Base-by-base conservation (phyloP, 1,140 invertebrate species). In the Lethrus apterus region DNA sequence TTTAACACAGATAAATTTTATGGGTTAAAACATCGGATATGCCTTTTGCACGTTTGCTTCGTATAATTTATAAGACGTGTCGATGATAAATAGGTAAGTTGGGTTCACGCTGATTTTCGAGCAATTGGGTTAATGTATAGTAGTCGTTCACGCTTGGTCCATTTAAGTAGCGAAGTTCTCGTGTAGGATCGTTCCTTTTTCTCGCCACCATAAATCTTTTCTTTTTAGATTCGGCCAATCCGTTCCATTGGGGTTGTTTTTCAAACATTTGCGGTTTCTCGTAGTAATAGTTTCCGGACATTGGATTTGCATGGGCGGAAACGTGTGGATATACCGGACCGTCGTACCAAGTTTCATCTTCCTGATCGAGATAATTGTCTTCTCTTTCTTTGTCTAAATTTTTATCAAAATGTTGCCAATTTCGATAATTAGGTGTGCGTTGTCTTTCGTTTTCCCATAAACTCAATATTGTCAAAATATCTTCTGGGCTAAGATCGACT, bases 161-260 rank as follows among this genome's bases (percentile, higher is more conserved):
- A 36, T 60, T 64, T 26, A 66, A 36, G 38, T 60, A 63, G 26
- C 62, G 48, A 31, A 64, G 34, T 47, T 63, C 62, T 30, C 58
- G 54, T 1, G 64, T 63, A 3, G 64, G 62, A 33, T 66, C 64
- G 13, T 52, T 50, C 17, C 54, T 55, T 26, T 55, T 60, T 49
- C 58, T 58, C 18, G 57, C 45, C 18, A 61, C 57, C 56, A 60
- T 60, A 33, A 63, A 64, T 14, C 62, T 50, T 45, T 65, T 65
- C 47, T 55, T 63, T 34, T 52, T 56, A 17, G 38, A 41, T 20
- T 57, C 53, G 18, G 51, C 35, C 32, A 58, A 56, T 3, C 45
- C 51, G 30, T 51, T 46, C 60, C 62, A 64, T 29, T 48, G 48
- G 4, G 47, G 30, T 19, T 53, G 50, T 31, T 57, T 57, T 10